A percentile compares a stretch with the other conserved stretches of the same genome.
phyloP scores from a whole-genome alignment of 2,113 vertebrate species.

The Gnathonemus longibarbis region DNA sequence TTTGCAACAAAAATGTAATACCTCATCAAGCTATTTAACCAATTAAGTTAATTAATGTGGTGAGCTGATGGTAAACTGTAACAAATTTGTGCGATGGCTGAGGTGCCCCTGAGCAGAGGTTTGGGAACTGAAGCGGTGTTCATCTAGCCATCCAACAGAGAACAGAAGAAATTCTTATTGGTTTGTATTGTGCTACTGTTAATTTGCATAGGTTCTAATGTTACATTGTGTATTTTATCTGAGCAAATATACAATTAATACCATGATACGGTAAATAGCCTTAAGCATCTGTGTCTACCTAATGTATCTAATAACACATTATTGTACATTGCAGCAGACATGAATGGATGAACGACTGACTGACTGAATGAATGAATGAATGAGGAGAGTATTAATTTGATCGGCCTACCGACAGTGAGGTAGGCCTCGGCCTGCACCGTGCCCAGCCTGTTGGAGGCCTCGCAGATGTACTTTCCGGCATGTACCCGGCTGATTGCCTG shows the following conservation, averaged over 20 bases:
- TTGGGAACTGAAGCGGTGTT: not conserved
- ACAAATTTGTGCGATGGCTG: not conserved
- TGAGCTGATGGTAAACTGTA: not conserved
- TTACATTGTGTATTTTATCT: not conserved
- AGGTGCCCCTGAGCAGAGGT: not conserved
- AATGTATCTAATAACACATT: not conserved
- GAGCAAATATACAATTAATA: not conserved
- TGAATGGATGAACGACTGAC: not conserved
- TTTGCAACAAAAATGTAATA: not conserved
- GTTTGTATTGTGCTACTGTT: not conserved
- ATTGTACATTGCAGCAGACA: not conserved
- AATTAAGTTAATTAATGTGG: not conserved
- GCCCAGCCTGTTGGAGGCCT: slow-evolving; percentile 55
- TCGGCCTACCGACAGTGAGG: slow-evolving; percentile 59
- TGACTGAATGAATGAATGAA: no score
- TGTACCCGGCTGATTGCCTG: slow-evolving; percentile 33
- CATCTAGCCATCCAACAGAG: not conserved
- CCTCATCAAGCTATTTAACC: not conserved
- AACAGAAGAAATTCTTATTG: not conserved
- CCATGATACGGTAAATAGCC: not conserved
- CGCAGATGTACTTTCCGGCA: slow-evolving; percentile 51
- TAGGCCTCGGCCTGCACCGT: slow-evolving; percentile 41
- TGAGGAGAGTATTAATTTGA: not conserved
- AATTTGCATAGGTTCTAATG: not conserved
- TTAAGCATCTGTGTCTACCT: not conserved